Base-by-base conservation (phyloP, 2,113 vertebrate species). In the Channa argus region DNA sequence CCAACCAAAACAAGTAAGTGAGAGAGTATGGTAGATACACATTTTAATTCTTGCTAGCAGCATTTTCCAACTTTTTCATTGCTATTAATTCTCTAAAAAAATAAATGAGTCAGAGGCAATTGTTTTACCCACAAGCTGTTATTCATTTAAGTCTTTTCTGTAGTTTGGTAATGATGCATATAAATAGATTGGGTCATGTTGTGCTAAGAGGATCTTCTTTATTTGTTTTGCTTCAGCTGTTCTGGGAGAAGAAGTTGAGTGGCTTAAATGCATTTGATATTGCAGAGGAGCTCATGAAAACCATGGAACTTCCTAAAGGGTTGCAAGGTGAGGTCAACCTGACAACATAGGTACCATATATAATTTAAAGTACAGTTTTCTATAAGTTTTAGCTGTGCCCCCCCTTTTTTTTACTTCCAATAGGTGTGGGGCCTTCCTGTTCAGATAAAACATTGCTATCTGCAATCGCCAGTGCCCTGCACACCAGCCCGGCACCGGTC, bases 221-320 rank as follows among this genome's bases (percentile, higher is more conserved):
- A 5, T 45, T 77, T 79, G 34, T 5, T 72, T 66, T 71, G 5
- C 8, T 63, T 73, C 84, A 99, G 98, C 95, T 99, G 38, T 99
- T 99, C 91, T 99, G 98, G 98, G 98, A 98, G 90, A 97, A 96
- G 92, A 99, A 99, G 70, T 77, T 99, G 71, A 97, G 96, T 2
- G 98, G 97, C 0, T 91, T 99, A 82, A 97, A 96, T 0, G 96
- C 96, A 10, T 99, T 97, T 11, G 97, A 99, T 89, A 97, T 99
- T 2, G 97, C 98, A 0, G 98, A 99, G 76, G 97, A 98, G 90
- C 93, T 98, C 62, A 95, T 99, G 88, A 98, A 98, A 83, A 97
- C 96, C 6, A 98, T 99, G 97, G 98, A 99, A 83, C 95, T 98
- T 49, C 98, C 98, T 7, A 98, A 97, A 87, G 97, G 98, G 46